Evolutionary conservation across 2,888 invertebrate species (phyloP).

Genomic region (Oligia latruncula): DNA sequence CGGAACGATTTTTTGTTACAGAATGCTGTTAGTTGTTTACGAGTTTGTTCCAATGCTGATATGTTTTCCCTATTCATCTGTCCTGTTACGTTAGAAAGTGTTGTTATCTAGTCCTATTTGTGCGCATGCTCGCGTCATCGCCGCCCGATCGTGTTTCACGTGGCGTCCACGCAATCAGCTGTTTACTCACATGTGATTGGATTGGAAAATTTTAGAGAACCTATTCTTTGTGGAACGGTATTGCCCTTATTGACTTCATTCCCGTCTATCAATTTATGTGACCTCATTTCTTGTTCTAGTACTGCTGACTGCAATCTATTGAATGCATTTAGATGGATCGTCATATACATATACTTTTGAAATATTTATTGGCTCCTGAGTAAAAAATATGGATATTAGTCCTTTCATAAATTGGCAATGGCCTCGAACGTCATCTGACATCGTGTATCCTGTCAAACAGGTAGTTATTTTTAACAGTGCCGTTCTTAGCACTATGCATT

Average conservation of each 20-base stretch:
- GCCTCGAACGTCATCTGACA: conserved; percentile 79
- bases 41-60: neutral
- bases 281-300: neutral
- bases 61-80: conserved; percentile 23
- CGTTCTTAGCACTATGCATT: conserved; percentile 86
- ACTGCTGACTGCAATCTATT: neutral
- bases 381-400: conserved; percentile 51
- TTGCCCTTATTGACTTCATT: conserved; percentile 24
- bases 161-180: conserved; percentile 79
- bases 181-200: conserved; percentile 75
- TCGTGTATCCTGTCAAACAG: conserved; percentile 82
- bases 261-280: neutral
- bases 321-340: neutral
- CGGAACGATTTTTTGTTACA: neutral
- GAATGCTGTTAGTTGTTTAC: conserved; percentile 33
- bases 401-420: conserved; percentile 78
- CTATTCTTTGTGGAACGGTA: conserved; percentile 8
- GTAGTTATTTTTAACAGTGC: conserved; percentile 89
- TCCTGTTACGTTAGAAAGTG: conserved; percentile 52
- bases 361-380: neutral
- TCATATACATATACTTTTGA: neutral
- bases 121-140: conserved; percentile 69
- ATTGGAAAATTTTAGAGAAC: conserved; percentile 67
- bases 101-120: conserved; percentile 59
- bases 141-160: conserved; percentile 77